phyloP scores from a whole-genome alignment of 2,113 vertebrate species.

The Micronycteris hirsuta region DNA sequence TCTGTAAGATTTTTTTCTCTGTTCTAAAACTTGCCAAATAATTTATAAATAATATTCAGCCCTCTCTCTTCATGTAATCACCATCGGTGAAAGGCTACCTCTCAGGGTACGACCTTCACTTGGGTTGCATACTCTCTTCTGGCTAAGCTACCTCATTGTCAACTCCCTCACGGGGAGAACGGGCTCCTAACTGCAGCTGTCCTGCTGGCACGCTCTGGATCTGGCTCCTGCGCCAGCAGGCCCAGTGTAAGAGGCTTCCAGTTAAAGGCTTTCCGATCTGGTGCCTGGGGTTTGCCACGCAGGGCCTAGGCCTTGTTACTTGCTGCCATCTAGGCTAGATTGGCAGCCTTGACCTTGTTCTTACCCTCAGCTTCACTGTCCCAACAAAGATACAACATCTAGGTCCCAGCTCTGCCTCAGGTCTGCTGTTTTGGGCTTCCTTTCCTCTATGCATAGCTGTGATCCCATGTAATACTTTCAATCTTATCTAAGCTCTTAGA shows the following conservation, averaged over 20 bases:
- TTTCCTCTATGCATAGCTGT: neutral
- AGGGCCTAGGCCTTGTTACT: neutral
- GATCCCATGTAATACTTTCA: neutral
- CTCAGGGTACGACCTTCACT: neutral
- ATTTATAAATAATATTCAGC: constrained; percentile 32
- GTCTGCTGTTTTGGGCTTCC: neutral
- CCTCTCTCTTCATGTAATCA: neutral
- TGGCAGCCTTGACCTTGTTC: neutral
- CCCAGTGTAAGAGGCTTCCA: neutral
- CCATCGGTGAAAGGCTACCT: neutral
- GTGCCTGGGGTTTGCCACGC: neutral
- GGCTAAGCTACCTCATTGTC: neutral
- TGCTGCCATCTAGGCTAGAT: neutral
- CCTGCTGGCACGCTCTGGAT: neutral
- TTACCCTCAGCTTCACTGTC: neutral
- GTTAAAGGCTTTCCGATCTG: neutral
- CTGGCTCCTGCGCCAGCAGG: neutral
- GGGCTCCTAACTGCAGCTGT: neutral
- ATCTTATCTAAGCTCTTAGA: neutral
- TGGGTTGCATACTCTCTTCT: neutral
- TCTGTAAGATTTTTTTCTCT: constrained; percentile 6
- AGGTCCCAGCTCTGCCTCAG: neutral
- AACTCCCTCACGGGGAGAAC: neutral
- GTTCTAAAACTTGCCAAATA: constrained; percentile 15
- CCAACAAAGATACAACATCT: neutral